Percentiles rank a stretch among this genome's conserved stretches.
Conservation (phyloP, 2,113 vertebrate species). For the Grammomys dolichurus region DNA sequence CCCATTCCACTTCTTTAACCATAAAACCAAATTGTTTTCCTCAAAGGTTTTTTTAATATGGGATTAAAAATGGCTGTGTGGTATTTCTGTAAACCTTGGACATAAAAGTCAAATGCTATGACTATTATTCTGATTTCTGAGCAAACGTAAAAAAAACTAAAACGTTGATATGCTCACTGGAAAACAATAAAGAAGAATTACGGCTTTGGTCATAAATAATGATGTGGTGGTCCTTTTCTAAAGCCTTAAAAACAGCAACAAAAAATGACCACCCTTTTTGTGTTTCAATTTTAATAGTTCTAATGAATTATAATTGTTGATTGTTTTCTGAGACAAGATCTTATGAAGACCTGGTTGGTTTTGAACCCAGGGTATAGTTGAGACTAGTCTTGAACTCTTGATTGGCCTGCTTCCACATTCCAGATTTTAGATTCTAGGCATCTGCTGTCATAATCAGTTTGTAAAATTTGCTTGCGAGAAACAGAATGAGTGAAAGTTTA, state of each 20-base stretch:
- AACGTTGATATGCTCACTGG: neutral
- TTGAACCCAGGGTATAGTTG: neutral
- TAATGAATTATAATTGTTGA: neutral
- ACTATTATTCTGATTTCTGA: conserved; percentile 13
- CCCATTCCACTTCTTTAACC: neutral
- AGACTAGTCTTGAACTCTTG: neutral
- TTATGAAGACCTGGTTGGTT: neutral
- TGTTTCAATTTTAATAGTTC: conserved; percentile 5
- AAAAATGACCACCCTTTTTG: neutral
- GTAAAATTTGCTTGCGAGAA: conserved; percentile 10
- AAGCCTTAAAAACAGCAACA: neutral
- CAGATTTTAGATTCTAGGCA: neutral
- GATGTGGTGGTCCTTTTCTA: neutral
- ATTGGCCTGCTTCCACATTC: neutral
- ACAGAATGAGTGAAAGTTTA: neutral
- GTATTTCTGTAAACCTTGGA: conserved; percentile 38
- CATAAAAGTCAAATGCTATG: conserved; percentile 11
- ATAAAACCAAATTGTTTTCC: conserved; percentile 52
- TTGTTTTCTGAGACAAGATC: neutral
- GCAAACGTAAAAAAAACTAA: conserved; percentile 1
- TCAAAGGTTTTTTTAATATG: neutral
- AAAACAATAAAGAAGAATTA: neutral
- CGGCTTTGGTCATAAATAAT: neutral
- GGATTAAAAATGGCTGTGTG: neutral
- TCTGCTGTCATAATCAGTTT: neutral